Percentiles rank a stretch among this genome's conserved stretches.
Conservation (phyloP, 1,140 invertebrate genomes). For the Euglossa dilemma region DNA sequence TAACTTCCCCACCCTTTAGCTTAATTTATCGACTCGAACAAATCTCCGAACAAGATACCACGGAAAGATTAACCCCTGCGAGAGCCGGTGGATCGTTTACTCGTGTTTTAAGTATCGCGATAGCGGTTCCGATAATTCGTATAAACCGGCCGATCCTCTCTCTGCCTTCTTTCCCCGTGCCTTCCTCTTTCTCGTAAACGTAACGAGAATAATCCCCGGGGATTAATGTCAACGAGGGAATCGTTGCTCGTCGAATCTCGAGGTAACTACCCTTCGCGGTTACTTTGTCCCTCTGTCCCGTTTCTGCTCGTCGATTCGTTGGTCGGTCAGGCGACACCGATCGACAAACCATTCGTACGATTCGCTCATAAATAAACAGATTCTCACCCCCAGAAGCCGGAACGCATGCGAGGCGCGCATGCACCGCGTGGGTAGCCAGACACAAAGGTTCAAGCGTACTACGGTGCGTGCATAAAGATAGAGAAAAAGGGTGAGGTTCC, state of each 20-base stretch:
- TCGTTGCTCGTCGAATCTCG: no score
- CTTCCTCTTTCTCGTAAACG: no score
- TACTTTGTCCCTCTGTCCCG: not conserved
- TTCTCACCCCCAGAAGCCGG: not conserved
- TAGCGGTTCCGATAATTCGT: not conserved
- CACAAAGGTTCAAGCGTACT: not conserved
- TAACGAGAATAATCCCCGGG: no score
- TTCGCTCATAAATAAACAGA: slow-evolving; percentile 23
- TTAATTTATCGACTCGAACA: slow-evolving; percentile 41
- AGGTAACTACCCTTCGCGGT: not conserved
- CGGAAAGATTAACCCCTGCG: slow-evolving; percentile 1
- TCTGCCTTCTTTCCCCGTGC: not conserved
- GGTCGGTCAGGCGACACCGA: not conserved
- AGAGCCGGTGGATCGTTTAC: not conserved
- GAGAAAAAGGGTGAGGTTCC: slow-evolving; percentile 9
- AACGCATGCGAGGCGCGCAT: not conserved
- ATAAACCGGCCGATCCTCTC: not conserved
- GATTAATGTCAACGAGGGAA: not conserved
- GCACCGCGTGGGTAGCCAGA: slow-evolving; percentile 6
- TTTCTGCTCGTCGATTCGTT: no score
- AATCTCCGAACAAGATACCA: slow-evolving; percentile 14
- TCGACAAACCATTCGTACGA: not conserved
- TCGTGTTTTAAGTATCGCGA: slow-evolving; percentile 5
- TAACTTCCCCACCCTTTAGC: not conserved
- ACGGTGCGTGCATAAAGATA: not conserved